These are phyloP conservation scores for Troides helena DNA, from an alignment of 2,888 invertebrate species.

Conservation along the genomic window DNA sequence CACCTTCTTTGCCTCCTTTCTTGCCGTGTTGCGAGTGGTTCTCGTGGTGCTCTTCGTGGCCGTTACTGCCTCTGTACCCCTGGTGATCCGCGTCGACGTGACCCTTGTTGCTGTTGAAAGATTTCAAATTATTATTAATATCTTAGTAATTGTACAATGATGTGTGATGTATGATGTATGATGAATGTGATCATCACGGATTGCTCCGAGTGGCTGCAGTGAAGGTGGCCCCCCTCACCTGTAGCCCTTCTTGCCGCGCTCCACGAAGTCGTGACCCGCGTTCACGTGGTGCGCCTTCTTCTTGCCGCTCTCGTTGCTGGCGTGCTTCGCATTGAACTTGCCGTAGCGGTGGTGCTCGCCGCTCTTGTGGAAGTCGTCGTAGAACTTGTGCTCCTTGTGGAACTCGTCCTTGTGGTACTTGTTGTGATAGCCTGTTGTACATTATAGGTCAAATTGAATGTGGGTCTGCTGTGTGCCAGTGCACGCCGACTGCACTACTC, in stretches of 20 bases:
- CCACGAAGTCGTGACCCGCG: conserved; percentile 81
- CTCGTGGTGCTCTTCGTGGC: conserved; percentile 82
- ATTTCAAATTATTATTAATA: background rate
- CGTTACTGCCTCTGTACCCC: conserved; percentile 81
- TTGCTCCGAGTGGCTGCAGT: no score
- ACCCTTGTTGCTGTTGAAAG: conserved; percentile 79
- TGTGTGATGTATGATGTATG: no score
- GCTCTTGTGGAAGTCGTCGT: conserved; percentile 86
- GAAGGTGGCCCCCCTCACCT: conserved; percentile 44
- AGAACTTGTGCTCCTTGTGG: conserved; percentile 89
- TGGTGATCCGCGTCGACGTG: conserved; percentile 83
- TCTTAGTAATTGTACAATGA: no score
- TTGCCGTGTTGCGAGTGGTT: conserved; percentile 81
- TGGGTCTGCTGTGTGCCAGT: no score
- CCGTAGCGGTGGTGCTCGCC: conserved; percentile 86
- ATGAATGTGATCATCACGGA: no score
- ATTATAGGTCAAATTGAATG: no score
- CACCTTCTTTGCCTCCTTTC: conserved; percentile 80
- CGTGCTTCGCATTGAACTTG: conserved; percentile 83
- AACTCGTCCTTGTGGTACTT: conserved; percentile 89
- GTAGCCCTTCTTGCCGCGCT: conserved; percentile 83
- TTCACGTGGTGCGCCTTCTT: conserved; percentile 84
- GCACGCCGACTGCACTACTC: no score
- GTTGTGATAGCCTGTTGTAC: conserved; percentile 83
- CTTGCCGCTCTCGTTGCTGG: conserved; percentile 81